These are phyloP conservation scores for Pyrocephalus nanus DNA, from an alignment of 2,797 vertebrate genomes.

Conservation along the genomic window DNA sequence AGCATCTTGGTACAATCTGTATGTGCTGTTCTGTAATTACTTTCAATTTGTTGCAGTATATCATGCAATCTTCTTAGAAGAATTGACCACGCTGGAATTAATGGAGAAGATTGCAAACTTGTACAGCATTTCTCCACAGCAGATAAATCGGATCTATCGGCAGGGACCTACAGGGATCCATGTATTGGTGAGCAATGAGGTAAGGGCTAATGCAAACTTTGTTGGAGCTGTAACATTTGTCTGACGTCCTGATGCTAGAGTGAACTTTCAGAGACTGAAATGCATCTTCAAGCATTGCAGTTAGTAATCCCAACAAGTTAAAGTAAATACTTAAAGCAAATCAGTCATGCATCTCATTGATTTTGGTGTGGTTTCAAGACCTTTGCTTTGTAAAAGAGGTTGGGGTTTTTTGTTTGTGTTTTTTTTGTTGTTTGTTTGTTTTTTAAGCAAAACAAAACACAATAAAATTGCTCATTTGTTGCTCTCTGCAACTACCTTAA, in stretches of 20 bases:
- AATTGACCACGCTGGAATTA: slow-evolving; percentile 79
- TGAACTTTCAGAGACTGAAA: background rate
- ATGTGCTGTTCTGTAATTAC: background rate
- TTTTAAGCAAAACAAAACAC: background rate
- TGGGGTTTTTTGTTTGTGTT: background rate
- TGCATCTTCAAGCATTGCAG: background rate
- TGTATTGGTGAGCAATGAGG: slow-evolving; percentile 80
- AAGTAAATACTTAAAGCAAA: background rate
- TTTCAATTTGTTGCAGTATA: slow-evolving; percentile 69
- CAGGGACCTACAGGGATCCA: slow-evolving; percentile 83
- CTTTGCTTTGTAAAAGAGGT: background rate
- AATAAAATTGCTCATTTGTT: background rate
- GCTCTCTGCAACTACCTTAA: background rate
- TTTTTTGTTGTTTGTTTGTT: background rate
- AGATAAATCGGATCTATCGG: slow-evolving; percentile 80
- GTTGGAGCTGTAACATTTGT: background rate
- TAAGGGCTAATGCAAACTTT: slow-evolving; percentile 1
- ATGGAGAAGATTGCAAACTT: slow-evolving; percentile 82
- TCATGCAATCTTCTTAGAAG: slow-evolving; percentile 82
- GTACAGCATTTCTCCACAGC: slow-evolving; percentile 82
- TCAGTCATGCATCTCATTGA: background rate
- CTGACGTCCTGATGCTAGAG: background rate
- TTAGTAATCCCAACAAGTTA: background rate
- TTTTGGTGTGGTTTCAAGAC: background rate
- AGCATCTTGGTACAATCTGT: background rate